A percentile compares a stretch with the other conserved stretches of the same genome.
These are phyloP conservation scores for Lordiphosa clarofinis DNA, from an alignment of 1,140 invertebrate genomes.

Conservation along the genomic window DNA sequence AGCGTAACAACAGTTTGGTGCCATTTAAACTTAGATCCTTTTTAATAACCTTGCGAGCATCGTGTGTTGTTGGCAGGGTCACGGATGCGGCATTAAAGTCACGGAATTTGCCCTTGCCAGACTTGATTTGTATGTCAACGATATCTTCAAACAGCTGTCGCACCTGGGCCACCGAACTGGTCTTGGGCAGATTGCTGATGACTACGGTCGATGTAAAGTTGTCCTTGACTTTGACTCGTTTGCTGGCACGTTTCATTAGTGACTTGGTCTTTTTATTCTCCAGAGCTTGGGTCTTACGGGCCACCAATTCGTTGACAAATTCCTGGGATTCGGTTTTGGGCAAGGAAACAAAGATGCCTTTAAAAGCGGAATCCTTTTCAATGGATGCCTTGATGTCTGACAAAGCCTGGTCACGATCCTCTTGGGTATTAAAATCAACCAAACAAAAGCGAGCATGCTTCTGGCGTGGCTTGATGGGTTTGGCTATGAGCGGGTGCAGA, in stretches of 20 bases:
- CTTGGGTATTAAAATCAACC: conserved; percentile 52
- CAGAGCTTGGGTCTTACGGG: conserved; percentile 54
- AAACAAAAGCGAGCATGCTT: conserved; percentile 72
- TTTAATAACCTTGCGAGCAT: conserved; percentile 59
- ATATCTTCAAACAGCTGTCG: conserved; percentile 60
- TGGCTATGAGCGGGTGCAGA: conserved; percentile 50
- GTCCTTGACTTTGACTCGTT: conserved; percentile 34
- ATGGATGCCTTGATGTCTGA: conserved; percentile 37
- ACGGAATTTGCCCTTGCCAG: conserved; percentile 57
- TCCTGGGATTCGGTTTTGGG: conserved; percentile 69
- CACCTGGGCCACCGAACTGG: conserved; percentile 46
- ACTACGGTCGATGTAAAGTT: conserved; percentile 65
- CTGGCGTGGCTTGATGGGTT: conserved; percentile 60
- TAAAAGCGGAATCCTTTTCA: conserved; percentile 31
- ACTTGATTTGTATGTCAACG: conserved; percentile 69
- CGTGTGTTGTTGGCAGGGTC: conserved; percentile 60
- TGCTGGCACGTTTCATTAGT: conserved; percentile 52
- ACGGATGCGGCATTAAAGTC: conserved; percentile 60
- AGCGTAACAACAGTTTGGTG: conserved; percentile 51
- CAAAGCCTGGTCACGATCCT: conserved; percentile 53
- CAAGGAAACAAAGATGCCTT: conserved; percentile 47
- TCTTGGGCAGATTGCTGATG: conserved; percentile 68
- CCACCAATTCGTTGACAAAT: conserved; percentile 61
- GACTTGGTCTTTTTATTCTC: conserved; percentile 60
- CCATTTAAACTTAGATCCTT: conserved; percentile 47